Conservation (phyloP, 2,888 invertebrate species). For the Hydraecia micacea region DNA sequence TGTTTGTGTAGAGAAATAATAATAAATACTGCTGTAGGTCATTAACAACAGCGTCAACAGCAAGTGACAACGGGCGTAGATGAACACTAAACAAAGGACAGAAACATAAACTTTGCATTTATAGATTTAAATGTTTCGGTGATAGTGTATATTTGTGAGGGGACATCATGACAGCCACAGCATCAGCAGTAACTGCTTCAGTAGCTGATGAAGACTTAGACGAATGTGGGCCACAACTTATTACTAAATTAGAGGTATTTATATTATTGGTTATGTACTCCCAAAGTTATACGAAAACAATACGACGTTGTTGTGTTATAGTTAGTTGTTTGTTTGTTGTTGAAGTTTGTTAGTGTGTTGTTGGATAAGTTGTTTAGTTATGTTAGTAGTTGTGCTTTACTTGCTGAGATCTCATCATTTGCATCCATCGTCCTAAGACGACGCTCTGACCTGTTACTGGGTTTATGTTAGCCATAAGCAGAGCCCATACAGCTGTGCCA, state of each 20-base stretch:
- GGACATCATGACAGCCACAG: slow-evolving; percentile 83
- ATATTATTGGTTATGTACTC: not conserved
- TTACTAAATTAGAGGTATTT: slow-evolving; percentile 93
- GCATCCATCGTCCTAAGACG: not conserved
- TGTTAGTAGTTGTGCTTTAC: not conserved
- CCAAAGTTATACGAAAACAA: not conserved
- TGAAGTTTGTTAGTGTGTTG: not conserved
- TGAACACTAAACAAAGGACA: slow-evolving; percentile 10
- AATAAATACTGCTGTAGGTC: not conserved
- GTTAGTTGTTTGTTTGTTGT: no score
- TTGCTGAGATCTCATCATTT: not conserved
- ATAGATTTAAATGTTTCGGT: slow-evolving; percentile 71
- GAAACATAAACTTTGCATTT: not conserved
- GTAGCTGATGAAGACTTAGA: slow-evolving; percentile 89
- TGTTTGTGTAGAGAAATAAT: not conserved
- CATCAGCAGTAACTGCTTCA: slow-evolving; percentile 88
- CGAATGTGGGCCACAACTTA: slow-evolving; percentile 93
- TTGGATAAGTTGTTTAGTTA: not conserved
- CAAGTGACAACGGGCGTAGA: not conserved
- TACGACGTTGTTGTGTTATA: no score
- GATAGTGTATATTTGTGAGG: slow-evolving; percentile 60
- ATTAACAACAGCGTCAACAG: not conserved
- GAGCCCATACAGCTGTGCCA: not conserved
- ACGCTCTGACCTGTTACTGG: no score
- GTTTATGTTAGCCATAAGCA: not conserved